Evolutionary conservation across 2,888 invertebrate species (phyloP).

Genomic region (Agrochola litura): DNA sequence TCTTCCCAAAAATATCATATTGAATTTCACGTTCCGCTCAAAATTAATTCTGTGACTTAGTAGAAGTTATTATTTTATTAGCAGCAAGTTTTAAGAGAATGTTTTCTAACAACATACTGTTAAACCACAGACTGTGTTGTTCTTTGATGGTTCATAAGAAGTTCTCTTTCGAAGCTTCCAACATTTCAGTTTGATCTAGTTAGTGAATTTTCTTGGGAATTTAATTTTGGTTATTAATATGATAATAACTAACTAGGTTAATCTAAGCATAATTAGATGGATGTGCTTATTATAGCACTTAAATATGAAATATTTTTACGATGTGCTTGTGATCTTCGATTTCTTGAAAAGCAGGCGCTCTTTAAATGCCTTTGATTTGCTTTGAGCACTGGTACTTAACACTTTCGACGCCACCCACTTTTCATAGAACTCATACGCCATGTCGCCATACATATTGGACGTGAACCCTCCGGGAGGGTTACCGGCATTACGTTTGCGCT

Average conservation of each 20-base stretch:
- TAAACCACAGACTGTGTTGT: constrained; percentile 22
- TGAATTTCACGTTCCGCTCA: not conserved
- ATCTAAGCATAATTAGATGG: not conserved
- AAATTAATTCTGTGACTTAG: constrained; percentile 23
- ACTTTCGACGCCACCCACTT: no score
- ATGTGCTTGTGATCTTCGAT: not conserved
- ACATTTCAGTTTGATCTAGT: constrained; percentile 27
- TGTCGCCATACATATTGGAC: no score
- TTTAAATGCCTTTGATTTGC: not conserved
- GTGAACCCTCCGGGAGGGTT: no score
- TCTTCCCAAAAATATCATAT: constrained; percentile 15
- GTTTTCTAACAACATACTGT: constrained; percentile 24
- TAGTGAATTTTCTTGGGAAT: constrained; percentile 25
- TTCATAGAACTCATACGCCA: no score
- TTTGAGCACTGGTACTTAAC: not conserved
- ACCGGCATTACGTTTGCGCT: no score
- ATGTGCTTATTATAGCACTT: not conserved
- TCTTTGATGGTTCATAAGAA: constrained; percentile 25
- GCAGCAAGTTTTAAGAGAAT: constrained; percentile 3
- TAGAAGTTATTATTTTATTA: constrained; percentile 39
- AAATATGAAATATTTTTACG: not conserved
- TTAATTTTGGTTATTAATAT: constrained; percentile 10
- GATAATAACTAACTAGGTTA: constrained; percentile 6
- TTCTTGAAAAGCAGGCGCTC: not conserved
- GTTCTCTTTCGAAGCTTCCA: constrained; percentile 1